These are phyloP conservation scores for Drosophila willistoni DNA, from an alignment of 1,140 invertebrate species.

Conservation along the genomic window DNA sequence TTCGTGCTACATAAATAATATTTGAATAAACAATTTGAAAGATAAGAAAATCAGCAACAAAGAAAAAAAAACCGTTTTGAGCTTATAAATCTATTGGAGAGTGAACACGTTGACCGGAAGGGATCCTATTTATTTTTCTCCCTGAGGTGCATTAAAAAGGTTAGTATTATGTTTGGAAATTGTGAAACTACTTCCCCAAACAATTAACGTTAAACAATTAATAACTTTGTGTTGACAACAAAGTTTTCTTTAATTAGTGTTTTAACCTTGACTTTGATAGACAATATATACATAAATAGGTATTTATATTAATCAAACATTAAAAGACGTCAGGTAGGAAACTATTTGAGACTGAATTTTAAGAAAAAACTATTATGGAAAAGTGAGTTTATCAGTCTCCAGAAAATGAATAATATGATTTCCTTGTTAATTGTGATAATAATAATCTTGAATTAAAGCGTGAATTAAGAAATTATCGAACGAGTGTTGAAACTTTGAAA, in stretches of 20 bases:
- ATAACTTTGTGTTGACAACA: too few relatives aligned
- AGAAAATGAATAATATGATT: too few relatives aligned
- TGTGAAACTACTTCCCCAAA: background rate
- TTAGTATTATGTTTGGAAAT: conserved; percentile 26
- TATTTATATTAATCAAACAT: too few relatives aligned
- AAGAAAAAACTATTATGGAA: too few relatives aligned
- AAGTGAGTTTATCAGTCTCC: too few relatives aligned
- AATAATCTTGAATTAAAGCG: too few relatives aligned
- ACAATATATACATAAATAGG: background rate
- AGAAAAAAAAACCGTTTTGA: conserved; percentile 10
- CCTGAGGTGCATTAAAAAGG: conserved; percentile 43
- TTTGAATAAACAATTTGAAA: background rate
- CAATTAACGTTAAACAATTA: too few relatives aligned
- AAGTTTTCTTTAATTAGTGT: background rate
- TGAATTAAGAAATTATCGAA: too few relatives aligned
- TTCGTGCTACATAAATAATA: background rate
- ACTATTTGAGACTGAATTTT: too few relatives aligned
- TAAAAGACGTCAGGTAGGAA: too few relatives aligned
- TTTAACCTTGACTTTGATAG: background rate
- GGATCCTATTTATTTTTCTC: conserved; percentile 34
- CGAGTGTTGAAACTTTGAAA: too few relatives aligned
- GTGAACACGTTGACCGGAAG: conserved; percentile 27
- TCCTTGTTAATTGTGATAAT: too few relatives aligned
- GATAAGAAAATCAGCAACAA: background rate
- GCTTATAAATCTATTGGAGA: conserved; percentile 6